A percentile compares a stretch with the other conserved stretches of the same genome.
phyloP scores from a whole-genome alignment of 2,888 invertebrate genomes.

The Drosophila helvetica region DNA sequence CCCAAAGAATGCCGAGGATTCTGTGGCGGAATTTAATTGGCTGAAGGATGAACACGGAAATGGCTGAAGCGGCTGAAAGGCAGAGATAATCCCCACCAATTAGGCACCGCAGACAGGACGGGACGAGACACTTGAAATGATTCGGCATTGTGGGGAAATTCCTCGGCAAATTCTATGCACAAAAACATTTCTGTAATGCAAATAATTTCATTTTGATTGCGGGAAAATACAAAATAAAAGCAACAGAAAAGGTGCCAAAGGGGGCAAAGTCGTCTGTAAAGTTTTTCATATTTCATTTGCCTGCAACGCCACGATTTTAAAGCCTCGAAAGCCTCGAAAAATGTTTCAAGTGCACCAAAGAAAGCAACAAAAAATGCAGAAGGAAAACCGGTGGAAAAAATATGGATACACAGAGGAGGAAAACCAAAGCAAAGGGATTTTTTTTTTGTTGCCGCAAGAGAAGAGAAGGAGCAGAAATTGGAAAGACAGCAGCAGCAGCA shows the following conservation, averaged over 20 bases:
- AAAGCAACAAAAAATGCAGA: conserved; percentile 24
- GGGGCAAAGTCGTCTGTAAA: conserved; percentile 61
- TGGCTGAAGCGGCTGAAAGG: neutral
- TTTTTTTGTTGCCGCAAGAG: conserved; percentile 54
- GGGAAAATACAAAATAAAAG: conserved; percentile 35
- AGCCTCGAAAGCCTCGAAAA: conserved; percentile 65
- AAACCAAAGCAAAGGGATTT: conserved; percentile 63
- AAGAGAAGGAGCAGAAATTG: conserved; percentile 63
- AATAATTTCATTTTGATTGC: conserved; percentile 65
- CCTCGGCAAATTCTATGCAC: neutral
- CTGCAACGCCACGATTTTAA: conserved; percentile 42
- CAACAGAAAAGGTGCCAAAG: conserved; percentile 25
- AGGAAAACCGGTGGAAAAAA: conserved; percentile 15
- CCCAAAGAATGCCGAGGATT: conserved; percentile 48
- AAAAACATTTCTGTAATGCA: conserved; percentile 19
- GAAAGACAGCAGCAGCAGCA: conserved; percentile 59
- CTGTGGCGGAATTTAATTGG: conserved; percentile 33
- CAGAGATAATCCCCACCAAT: conserved; percentile 40
- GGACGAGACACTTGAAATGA: conserved; percentile 35
- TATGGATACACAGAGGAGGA: conserved; percentile 23
- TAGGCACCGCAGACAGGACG: conserved; percentile 22
- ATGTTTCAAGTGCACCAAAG: conserved; percentile 66
- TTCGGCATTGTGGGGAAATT: conserved; percentile 19
- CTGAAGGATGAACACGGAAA: neutral
- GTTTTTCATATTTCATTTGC: conserved; percentile 45